Evolutionary conservation across 2,888 invertebrate species (phyloP), one percentile per base, ranked within the genome.

Genomic region (Philaethria dido): DNA sequence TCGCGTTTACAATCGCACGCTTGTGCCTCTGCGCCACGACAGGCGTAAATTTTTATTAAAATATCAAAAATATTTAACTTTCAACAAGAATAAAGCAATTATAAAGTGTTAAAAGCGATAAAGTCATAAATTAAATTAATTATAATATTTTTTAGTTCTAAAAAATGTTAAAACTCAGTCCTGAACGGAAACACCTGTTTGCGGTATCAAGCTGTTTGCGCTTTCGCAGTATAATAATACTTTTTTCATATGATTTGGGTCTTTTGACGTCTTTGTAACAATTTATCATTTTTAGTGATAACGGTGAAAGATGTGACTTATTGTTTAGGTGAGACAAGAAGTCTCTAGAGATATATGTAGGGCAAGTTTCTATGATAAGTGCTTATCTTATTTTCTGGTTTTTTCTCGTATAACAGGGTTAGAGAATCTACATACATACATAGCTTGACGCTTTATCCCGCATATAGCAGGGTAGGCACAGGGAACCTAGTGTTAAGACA

Each of bases 161-260:
- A 42, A 52, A 52, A 52, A 52, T 25, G 52, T 52, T 13, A 52
- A 16, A 25, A 13, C 65, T 52, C 59, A 20, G 50, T 60, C 42
- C 57, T 50, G 50, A 60, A 44, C 52, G 50, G 44, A 59, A 59
- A 59, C 65, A 60, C 65, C 65, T 65, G 65, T 65, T 65, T 65
- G 65, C 60, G 29, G 39, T 36, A 42, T 45, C 39, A 55, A 61
- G 18, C 18, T 55, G 52, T 66, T 61, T 39, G 54, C 36, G 61
- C n/a, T n/a, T n/a, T n/a, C n/a, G n/a, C n/a, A 39, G 20, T 39
- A 39, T 55, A 55, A 36, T 39, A 45, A 20, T 20, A 14, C n/a
- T 14, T 22, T 42, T 20, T 57, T 42, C n/a, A 11, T 1, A 52
- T 57, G 57, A 57, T 39, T 42, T 39, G 57, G 57, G 57, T 57